Evolutionary conservation across 2,888 invertebrate genomes (phyloP).

Genomic region (Hoplodrina blanda): DNA sequence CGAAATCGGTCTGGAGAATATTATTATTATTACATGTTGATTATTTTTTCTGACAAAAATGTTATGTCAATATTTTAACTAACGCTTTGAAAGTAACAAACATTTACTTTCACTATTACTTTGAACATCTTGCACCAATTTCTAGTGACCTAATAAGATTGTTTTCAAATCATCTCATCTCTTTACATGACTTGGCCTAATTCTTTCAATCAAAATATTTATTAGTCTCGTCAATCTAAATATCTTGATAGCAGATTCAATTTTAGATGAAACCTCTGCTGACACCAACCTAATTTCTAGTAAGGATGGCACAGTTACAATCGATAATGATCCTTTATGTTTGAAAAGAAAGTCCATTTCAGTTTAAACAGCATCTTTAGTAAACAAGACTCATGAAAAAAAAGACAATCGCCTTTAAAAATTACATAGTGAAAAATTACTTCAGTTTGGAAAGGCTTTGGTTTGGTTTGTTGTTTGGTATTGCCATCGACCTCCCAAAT

Average conservation of each 20-base stretch:
- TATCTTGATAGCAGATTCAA: constrained; percentile 1
- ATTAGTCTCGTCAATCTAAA: constrained; percentile 17
- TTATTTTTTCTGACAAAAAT: neutral
- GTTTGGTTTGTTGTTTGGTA: no score
- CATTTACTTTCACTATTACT: constrained; percentile 9
- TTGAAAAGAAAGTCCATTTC: no score
- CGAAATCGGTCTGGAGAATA: no score
- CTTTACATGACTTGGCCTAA: constrained; percentile 32
- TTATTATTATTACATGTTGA: no score
- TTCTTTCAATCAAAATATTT: constrained; percentile 38
- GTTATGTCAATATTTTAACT: constrained; percentile 19
- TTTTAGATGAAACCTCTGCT: neutral
- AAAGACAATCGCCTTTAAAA: no score
- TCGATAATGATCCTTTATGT: no score
- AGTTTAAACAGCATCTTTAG: neutral
- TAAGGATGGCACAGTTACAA: neutral
- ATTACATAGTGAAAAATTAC: no score
- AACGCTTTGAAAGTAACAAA: constrained; percentile 10
- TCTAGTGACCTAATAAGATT: constrained; percentile 36
- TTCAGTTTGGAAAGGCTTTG: no score
- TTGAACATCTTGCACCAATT: constrained; percentile 4
- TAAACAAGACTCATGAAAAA: neutral
- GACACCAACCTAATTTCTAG: neutral
- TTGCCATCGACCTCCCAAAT: no score
- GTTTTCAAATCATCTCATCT: constrained; percentile 18